Conservation (phyloP, 2,797 vertebrate genomes). For the Cossypha dichroa region DNA sequence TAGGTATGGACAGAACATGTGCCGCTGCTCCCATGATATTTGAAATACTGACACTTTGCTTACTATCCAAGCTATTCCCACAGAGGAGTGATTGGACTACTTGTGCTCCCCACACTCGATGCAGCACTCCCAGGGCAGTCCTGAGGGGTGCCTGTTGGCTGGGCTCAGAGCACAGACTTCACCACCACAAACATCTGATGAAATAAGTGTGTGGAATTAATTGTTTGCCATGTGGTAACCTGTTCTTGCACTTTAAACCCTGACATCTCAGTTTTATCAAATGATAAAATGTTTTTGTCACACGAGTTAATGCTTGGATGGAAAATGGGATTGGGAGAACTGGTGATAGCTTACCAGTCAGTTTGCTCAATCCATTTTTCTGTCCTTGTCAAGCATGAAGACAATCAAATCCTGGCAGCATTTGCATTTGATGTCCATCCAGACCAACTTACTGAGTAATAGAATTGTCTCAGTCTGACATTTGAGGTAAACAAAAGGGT, state of each 20-base stretch:
- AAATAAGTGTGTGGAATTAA: background rate
- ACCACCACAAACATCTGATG: background rate
- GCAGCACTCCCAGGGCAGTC: background rate
- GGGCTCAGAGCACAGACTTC: background rate
- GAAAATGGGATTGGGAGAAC: background rate
- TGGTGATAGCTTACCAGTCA: background rate
- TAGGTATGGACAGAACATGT: background rate
- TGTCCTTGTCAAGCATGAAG: background rate
- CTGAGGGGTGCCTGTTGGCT: background rate
- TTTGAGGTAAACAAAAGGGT: background rate
- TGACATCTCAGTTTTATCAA: background rate
- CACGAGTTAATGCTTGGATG: background rate
- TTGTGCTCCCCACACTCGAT: fast-evolving
- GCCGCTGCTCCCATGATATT: background rate
- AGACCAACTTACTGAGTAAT: background rate
- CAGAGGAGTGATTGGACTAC: fast-evolving
- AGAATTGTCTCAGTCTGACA: background rate
- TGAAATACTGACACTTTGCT: background rate
- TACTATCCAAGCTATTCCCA: background rate
- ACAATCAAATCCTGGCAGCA: background rate
- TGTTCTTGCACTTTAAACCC: background rate
- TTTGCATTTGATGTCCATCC: background rate
- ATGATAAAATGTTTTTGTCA: background rate
- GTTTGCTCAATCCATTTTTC: background rate
- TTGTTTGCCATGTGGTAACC: background rate